These are phyloP conservation scores for Sarcophaga rosellei DNA, from an alignment of 2,888 invertebrate genomes.

Conservation along the genomic window DNA sequence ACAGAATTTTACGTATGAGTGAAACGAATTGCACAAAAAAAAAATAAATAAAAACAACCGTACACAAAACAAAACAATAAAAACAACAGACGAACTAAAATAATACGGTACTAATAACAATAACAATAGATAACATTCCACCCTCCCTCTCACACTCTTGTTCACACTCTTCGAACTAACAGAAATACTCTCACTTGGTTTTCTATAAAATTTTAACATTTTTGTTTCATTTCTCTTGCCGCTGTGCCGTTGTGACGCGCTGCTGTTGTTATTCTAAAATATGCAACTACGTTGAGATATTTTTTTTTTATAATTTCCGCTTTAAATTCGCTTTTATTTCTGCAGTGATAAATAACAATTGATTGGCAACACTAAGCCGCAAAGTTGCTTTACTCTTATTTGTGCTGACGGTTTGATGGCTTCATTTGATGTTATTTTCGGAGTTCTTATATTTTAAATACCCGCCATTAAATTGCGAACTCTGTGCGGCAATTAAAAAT, in stretches of 20 bases:
- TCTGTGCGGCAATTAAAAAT: background rate
- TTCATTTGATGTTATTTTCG: too few species aligned
- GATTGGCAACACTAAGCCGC: background rate
- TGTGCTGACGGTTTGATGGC: background rate
- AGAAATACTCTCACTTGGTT: too few species aligned
- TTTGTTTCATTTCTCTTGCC: too few species aligned
- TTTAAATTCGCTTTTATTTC: background rate
- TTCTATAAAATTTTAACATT: too few species aligned
- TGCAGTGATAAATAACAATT: background rate
- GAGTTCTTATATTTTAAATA: background rate
- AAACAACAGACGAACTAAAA: background rate
- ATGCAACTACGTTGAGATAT: too few species aligned
- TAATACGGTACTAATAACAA: too few species aligned
- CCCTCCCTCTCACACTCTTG: too few species aligned
- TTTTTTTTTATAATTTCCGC: too few species aligned
- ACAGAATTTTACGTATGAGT: slow-evolving; percentile 68
- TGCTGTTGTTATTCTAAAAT: too few species aligned
- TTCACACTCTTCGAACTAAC: too few species aligned
- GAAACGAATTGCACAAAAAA: slow-evolving; percentile 53
- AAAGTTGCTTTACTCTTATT: background rate
- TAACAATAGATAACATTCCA: too few species aligned
- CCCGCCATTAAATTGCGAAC: background rate
- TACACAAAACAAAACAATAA: background rate
- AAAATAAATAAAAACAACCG: slow-evolving; percentile 34
- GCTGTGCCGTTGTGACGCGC: too few species aligned